Conservation (phyloP, 1,140 invertebrate genomes). For the Zaprionus ornatus region DNA sequence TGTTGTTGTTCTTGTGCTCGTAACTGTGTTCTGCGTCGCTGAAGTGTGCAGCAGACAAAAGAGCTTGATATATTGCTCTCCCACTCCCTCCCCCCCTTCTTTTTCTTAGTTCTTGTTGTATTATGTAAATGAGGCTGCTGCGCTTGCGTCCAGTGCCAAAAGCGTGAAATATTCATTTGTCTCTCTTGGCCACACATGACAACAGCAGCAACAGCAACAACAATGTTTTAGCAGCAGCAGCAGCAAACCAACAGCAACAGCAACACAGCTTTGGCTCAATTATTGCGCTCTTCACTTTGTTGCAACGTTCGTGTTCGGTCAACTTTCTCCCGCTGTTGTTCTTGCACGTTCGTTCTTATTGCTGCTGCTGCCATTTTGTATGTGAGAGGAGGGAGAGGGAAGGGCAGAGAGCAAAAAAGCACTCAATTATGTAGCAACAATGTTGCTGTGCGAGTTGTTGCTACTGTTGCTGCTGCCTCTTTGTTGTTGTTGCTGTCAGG, state of each 20-base stretch:
- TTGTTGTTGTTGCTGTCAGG: constrained; percentile 51
- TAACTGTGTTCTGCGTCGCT: constrained; percentile 31
- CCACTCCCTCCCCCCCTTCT: neutral
- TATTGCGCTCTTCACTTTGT: constrained; percentile 35
- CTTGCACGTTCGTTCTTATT: constrained; percentile 17
- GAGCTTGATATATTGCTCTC: constrained; percentile 32
- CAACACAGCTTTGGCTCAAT: constrained; percentile 29
- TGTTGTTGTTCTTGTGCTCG: neutral
- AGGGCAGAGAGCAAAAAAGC: neutral
- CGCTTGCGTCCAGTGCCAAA: constrained; percentile 49
- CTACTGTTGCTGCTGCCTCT: constrained; percentile 3
- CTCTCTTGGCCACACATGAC: constrained; percentile 25
- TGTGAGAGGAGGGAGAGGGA: neutral
- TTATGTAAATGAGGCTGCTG: constrained; percentile 54
- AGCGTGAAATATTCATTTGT: constrained; percentile 60
- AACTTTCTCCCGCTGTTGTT: constrained; percentile 26
- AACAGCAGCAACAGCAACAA: constrained; percentile 12
- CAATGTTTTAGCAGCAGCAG: too few species aligned
- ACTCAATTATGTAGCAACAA: constrained; percentile 57
- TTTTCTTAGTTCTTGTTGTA: neutral
- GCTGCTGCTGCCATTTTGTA: constrained; percentile 15
- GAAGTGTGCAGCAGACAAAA: constrained; percentile 42
- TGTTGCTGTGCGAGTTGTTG: constrained; percentile 51
- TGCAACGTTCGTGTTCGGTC: constrained; percentile 24
- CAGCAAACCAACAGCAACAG: neutral